phyloP scores from a whole-genome alignment of 1,140 invertebrate genomes.

The Psix sp. region DNA sequence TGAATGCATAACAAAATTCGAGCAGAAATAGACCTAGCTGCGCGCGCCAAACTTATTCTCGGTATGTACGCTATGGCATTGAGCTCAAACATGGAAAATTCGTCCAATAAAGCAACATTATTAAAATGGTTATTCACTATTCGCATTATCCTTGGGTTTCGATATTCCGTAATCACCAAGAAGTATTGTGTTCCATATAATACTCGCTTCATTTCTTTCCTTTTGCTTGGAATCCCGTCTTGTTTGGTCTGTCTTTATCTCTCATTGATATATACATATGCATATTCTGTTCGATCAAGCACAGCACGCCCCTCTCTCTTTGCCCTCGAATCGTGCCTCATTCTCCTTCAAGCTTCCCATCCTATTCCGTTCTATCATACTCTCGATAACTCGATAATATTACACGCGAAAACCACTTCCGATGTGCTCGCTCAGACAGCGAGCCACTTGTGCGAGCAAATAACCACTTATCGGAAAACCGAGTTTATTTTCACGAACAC shows the following conservation, averaged over 20 bases:
- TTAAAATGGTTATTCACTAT: slow-evolving; percentile 53
- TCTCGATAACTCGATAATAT: slow-evolving; percentile 75
- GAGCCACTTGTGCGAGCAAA: slow-evolving; percentile 75
- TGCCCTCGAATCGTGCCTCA: slow-evolving; percentile 46
- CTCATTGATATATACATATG: slow-evolving; percentile 58
- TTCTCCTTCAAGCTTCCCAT: slow-evolving; percentile 46
- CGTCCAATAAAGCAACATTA: slow-evolving; percentile 54
- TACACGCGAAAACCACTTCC: slow-evolving; percentile 74
- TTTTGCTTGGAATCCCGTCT: slow-evolving; percentile 28
- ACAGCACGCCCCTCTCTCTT: slow-evolving; percentile 51
- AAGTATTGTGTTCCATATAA: slow-evolving; percentile 68
- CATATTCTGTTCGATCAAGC: slow-evolving; percentile 58
- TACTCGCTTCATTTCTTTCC: slow-evolving; percentile 55
- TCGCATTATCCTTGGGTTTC: slow-evolving; percentile 57
- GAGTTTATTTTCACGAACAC: slow-evolving; percentile 72
- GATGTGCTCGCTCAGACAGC: slow-evolving; percentile 73
- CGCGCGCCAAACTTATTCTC: slow-evolving; percentile 28
- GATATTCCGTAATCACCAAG: slow-evolving; percentile 71
- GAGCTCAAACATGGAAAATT: slow-evolving; percentile 38
- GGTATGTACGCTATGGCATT: slow-evolving; percentile 11
- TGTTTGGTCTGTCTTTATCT: slow-evolving; percentile 50
- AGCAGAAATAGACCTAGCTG: slow-evolving; percentile 31
- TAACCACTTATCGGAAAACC: slow-evolving; percentile 75
- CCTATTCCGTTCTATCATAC: slow-evolving; percentile 55
- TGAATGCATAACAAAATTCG: slow-evolving; percentile 29